Evolutionary conservation across 2,113 vertebrate genomes (phyloP).

Genomic region (Canis aureus): DNA sequence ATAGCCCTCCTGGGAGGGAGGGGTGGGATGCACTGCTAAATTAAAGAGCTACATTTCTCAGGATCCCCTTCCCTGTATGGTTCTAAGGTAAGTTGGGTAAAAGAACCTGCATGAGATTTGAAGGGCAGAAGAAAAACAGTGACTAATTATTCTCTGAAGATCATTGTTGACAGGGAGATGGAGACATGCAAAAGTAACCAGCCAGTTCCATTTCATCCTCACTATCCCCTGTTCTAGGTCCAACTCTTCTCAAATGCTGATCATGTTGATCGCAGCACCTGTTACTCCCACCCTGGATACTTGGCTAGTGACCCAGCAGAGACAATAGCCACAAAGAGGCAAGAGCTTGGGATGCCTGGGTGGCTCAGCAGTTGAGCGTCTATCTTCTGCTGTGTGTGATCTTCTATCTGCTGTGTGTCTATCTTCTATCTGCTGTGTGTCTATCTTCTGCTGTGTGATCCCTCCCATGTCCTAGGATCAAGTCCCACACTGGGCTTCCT

Average conservation of each 20-base stretch:
- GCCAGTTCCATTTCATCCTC: neutral
- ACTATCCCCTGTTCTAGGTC: neutral
- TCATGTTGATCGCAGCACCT: neutral
- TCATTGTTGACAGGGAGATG: neutral
- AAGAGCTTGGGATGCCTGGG: neutral
- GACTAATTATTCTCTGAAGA: neutral
- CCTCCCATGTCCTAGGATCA: too few species aligned
- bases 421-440: too few species aligned
- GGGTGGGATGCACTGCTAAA: neutral
- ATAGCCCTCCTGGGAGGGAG: neutral
- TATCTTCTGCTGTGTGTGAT: too few species aligned
- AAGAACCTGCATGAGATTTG: neutral
- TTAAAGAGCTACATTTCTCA: neutral
- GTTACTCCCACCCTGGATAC: neutral
- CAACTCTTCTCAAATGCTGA: neutral
- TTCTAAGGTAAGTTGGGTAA: neutral
- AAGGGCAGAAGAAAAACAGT: conserved; percentile 40
- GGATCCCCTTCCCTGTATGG: neutral
- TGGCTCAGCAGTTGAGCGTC: too few species aligned
- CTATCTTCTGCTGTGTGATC: too few species aligned
- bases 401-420: too few species aligned
- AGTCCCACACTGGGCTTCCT: too few species aligned
- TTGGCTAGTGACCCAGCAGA: neutral
- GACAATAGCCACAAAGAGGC: neutral
- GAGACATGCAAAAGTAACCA: neutral